These are phyloP conservation scores for Denticeps clupeoides DNA, from an alignment of 2,797 vertebrate species.

Conservation along the genomic window DNA sequence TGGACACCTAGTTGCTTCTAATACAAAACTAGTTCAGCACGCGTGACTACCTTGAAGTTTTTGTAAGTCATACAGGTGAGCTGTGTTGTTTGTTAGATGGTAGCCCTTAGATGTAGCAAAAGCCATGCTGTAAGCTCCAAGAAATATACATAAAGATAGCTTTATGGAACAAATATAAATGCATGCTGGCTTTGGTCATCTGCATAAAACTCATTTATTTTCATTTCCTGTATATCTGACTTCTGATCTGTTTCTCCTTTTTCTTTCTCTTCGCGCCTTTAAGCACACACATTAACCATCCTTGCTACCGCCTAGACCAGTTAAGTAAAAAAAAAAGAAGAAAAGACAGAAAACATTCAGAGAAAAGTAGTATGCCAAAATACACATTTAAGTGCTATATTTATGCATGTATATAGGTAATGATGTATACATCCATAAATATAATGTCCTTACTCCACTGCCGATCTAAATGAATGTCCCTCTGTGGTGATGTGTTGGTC, in stretches of 20 bases:
- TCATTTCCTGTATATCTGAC: conserved; percentile 87
- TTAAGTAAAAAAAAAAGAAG: conserved; percentile 84
- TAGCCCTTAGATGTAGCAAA: conserved; percentile 27
- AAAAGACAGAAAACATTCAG: conserved; percentile 5
- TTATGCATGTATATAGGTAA: not conserved
- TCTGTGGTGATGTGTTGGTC: conserved; percentile 65
- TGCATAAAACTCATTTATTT: conserved; percentile 80
- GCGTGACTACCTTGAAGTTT: no score
- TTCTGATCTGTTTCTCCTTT: conserved; percentile 91
- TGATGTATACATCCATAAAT: not conserved
- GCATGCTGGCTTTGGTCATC: conserved; percentile 83
- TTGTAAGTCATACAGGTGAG: conserved; percentile 12
- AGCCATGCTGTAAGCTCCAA: not conserved
- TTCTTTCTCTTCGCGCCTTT: conserved; percentile 89
- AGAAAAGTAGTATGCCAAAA: conserved; percentile 10
- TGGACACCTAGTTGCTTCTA: conserved; percentile 33
- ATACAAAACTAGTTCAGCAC: no score
- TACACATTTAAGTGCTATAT: conserved; percentile 12
- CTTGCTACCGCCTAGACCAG: conserved; percentile 99
- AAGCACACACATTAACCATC: conserved; percentile 99
- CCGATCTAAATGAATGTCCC: conserved; percentile 50
- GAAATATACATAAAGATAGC: no score
- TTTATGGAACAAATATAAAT: conserved; percentile 22
- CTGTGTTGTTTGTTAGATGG: conserved; percentile 25
- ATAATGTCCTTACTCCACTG: conserved; percentile 22